phyloP scores from a whole-genome alignment of 2,113 vertebrate species.

The Dryoscopus gambensis region DNA sequence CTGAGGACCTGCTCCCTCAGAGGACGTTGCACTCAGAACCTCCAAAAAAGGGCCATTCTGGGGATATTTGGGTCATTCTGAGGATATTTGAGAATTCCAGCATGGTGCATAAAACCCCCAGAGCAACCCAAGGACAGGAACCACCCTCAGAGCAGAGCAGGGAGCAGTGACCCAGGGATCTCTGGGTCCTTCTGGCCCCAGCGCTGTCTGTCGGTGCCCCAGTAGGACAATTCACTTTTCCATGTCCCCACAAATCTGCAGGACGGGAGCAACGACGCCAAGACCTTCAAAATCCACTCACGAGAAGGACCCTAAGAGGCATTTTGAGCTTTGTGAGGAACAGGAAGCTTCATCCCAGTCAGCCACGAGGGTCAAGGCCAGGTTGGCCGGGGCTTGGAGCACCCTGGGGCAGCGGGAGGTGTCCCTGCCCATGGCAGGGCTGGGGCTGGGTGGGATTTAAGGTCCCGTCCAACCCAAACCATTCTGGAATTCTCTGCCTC shows the following conservation, averaged over 20 bases:
- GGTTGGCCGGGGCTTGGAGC: background rate
- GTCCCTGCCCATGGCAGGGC: background rate
- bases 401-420: fast-evolving
- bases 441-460: background rate
- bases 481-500: background rate
- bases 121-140: background rate
- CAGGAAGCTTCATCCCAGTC: background rate
- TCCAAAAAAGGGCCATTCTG: background rate
- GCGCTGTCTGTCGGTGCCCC: background rate
- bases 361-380: background rate
- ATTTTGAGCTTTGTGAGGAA: background rate
- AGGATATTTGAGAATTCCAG: background rate
- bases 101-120: background rate
- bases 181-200: background rate
- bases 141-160: background rate
- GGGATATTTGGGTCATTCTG: background rate
- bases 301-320: background rate
- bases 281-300: background rate
- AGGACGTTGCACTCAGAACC: background rate
- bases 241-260: background rate
- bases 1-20: background rate
- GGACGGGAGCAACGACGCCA: background rate
- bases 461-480: background rate
- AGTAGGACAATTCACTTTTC: fast-evolving
- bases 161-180: background rate